A percentile compares a stretch with the other conserved stretches of the same genome.
Evolutionary conservation across 2,888 invertebrate genomes (phyloP).

Genomic region (Lycia hirtaria): DNA sequence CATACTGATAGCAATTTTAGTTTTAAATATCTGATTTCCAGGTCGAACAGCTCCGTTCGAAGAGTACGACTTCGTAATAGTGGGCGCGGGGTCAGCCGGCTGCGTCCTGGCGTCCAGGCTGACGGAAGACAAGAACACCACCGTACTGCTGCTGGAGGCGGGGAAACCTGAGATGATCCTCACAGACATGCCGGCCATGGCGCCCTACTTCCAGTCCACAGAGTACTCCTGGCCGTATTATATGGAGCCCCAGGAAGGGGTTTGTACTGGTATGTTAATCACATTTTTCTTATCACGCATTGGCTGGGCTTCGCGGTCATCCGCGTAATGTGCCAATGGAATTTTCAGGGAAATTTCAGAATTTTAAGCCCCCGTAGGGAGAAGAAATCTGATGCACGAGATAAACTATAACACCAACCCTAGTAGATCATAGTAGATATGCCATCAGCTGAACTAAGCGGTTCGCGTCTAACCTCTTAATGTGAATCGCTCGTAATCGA

Average conservation of each 20-base stretch:
- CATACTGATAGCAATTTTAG: no score
- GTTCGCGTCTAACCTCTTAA: no score
- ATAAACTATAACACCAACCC: no score
- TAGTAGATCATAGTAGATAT: no score
- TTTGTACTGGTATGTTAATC: conserved; percentile 80
- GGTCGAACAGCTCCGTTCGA: conserved; percentile 60
- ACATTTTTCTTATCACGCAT: not conserved
- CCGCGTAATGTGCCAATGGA: no score
- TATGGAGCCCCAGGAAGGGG: conserved; percentile 86
- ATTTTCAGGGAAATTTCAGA: no score
- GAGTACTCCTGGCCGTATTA: conserved; percentile 90
- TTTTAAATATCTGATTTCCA: conserved; percentile 34
- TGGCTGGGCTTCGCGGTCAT: no score
- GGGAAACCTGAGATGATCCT: conserved; percentile 78
- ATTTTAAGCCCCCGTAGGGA: no score
- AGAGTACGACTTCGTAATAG: conserved; percentile 84
- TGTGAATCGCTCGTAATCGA: no score
- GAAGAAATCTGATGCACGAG: no score
- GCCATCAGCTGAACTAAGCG: no score
- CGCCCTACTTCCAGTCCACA: conserved; percentile 85
- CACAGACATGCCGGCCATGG: conserved; percentile 84
- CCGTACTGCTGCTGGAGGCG: conserved; percentile 71
- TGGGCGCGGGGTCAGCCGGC: conserved; percentile 86
- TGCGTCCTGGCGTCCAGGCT: conserved; percentile 81
- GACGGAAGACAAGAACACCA: conserved; percentile 68